These are phyloP conservation scores for Patagioenas fasciata DNA, from an alignment of 2,113 vertebrate genomes.

Conservation along the genomic window DNA sequence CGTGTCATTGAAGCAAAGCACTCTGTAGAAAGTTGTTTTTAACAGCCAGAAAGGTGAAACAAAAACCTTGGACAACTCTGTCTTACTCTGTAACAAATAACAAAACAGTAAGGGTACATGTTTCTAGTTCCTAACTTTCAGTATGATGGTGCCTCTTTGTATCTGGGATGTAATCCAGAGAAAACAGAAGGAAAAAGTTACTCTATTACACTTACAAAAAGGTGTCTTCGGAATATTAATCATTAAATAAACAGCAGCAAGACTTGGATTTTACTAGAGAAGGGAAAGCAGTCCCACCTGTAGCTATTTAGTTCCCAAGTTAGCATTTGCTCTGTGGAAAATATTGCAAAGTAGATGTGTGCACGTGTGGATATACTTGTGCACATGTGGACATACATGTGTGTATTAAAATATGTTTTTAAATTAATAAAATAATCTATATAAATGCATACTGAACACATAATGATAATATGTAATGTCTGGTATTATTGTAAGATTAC, in stretches of 20 bases:
- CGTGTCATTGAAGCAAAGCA: accelerated
- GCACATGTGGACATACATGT: accelerated
- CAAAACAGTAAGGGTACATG: background rate
- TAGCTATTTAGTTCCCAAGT: background rate
- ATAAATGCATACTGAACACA: background rate
- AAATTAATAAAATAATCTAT: background rate
- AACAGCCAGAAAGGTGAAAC: background rate
- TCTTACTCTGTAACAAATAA: background rate
- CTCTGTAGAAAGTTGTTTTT: accelerated
- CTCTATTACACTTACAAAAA: constrained; percentile 2
- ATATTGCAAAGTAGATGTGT: background rate
- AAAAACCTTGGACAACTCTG: background rate
- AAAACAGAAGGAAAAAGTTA: constrained; percentile 46
- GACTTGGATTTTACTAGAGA: constrained; percentile 7
- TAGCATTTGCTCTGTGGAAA: constrained; percentile 51
- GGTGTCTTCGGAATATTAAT: constrained; percentile 61
- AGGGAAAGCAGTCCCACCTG: background rate
- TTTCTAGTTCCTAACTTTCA: constrained; percentile 16
- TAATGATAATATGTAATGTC: background rate
- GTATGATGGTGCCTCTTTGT: background rate
- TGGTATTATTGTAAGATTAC: too few species aligned
- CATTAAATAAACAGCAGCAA: constrained; percentile 67
- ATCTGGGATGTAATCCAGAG: constrained; percentile 40
- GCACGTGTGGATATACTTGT: accelerated
- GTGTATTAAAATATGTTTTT: background rate